Base-by-base conservation (phyloP, 2,113 vertebrate species). In the Oophaga pumilio region DNA sequence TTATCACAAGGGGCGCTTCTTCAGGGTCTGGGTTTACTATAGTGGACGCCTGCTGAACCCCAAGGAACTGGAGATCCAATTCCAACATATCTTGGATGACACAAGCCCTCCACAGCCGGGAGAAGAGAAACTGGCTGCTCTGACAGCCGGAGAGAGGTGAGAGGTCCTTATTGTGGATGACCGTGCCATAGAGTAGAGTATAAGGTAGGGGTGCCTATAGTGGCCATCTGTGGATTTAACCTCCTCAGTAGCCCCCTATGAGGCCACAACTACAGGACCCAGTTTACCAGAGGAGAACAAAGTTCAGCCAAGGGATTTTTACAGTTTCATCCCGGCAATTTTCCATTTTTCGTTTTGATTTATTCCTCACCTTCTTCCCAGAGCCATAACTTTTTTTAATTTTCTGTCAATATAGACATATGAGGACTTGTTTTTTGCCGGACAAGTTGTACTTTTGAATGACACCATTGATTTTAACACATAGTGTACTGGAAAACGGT, bases 1-100 rank as follows among this genome's bases (percentile, higher is more conserved):
- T 5, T 95, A 96, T 91, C 97, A 98, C 92, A 93, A 90, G 33
- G 97, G 97, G 20, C 96, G 97, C 24, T 97, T 96, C 91, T 98
- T 96, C 88, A 95, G 95, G 0, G 91, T 98, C 28, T 93, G 90
- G 84, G 91, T 97, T 15, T 97, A 97, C 90, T 91, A 93, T 8
- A 93, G 94, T 0, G 96, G 95, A 62, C 91, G 93, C 69, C 92
- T 97, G 83, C 94, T 97, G 20, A 92, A 91, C 11, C 96, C 97
- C 0, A 90, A 96, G 15, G 96, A 96, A 89, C 94, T 97, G 13
- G 96, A 98, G 91, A 93, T 94, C 68, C 96, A 98, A 88, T 94
- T 98, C 79, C 96, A 98, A 90, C 90, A 90, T 22, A 97, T 97
- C 89, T 92, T 98, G 2, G 95, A 96, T 1, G 95, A 97, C 90